Evolutionary conservation across 53 echinoderm and acorn worm species (phyloP).

Genomic region (Holothuria leucospilota): DNA sequence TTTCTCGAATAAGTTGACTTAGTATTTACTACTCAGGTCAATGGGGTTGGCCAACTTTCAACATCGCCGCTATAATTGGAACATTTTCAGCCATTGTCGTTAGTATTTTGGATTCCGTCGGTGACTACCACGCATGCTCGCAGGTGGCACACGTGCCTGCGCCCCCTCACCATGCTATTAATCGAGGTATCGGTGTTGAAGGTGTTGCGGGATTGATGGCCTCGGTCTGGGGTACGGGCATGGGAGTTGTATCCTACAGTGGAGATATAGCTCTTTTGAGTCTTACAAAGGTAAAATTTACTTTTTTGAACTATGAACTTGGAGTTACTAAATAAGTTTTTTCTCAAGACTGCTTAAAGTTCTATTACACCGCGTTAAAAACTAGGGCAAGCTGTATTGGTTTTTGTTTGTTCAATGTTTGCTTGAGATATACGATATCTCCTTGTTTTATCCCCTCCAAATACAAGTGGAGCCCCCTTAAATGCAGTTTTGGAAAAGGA

Average conservation of each 20-base stretch:
- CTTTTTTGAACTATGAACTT: too few species aligned
- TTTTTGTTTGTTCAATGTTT: too few species aligned
- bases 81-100: constrained; percentile 62
- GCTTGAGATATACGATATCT: too few species aligned
- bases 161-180: constrained; percentile 74
- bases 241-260: constrained; percentile 65
- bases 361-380: too few species aligned
- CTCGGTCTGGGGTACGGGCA: constrained; percentile 64
- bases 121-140: constrained; percentile 81
- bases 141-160: constrained; percentile 62
- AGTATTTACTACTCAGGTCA: constrained; percentile 51
- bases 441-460: too few species aligned
- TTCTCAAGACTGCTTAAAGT: too few species aligned
- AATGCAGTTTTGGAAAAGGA: too few species aligned
- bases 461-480: too few species aligned
- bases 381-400: too few species aligned
- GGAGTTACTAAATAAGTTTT: too few species aligned
- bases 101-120: constrained; percentile 72
- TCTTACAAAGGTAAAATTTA: constrained; percentile 63
- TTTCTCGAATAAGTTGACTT: too few species aligned
- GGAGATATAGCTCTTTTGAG: constrained; percentile 66
- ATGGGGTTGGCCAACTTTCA: constrained; percentile 75
- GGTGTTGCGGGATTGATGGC: constrained; percentile 66
- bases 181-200: constrained; percentile 67
- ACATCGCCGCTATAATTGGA: constrained; percentile 50